Base-by-base conservation (phyloP, 2,113 vertebrate genomes). In the Zosterops lateralis region DNA sequence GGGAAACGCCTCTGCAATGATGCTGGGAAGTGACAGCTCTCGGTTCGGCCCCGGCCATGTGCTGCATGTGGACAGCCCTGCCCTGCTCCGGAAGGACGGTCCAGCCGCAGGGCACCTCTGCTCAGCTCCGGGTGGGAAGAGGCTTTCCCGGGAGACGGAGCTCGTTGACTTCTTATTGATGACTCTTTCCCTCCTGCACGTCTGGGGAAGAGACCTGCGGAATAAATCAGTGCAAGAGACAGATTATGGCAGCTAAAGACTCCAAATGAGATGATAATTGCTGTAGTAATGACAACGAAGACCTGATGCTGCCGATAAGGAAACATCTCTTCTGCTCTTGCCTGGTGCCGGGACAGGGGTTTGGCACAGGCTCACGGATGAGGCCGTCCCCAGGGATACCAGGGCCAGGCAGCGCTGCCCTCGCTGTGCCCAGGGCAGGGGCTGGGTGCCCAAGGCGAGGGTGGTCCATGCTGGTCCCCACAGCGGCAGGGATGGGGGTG, bases 201-300 rank as follows among this genome's bases (percentile, higher is more conserved):
- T 84, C 94, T 96, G 73, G 45, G 67, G 73, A 92, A 95, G 95
- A 96, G 79, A 90, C 92, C 89, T 72, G 73, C 0, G 6, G 92
- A 96, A 96, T 96, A 97, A 96, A 97, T 97, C 95, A 96, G 87
- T 58, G 70, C 89, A 90, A 87, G 96, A 96, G 96, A 89, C 94
- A 95, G 95, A 95, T 97, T 96, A 96, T 94, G 92, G 96, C 96
- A 97, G 89, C 94, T 97, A 96, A 97, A 96, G 97, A 95, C 96
- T 96, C 92, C 93, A 96, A 95, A 97, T 80, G 89, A 97, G 96
- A 97, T 90, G 94, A 94, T 96, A 96, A 96, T 97, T 97, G 92
- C 95, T 6, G 76, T 92, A 84, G 92, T 97, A 96, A 96, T 96
- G 94, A 96, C 97, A 96, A 90, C 2, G 25, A 95, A 88, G 94